phyloP scores from a whole-genome alignment of 2,888 invertebrate genomes.

The Volucella inflata region DNA sequence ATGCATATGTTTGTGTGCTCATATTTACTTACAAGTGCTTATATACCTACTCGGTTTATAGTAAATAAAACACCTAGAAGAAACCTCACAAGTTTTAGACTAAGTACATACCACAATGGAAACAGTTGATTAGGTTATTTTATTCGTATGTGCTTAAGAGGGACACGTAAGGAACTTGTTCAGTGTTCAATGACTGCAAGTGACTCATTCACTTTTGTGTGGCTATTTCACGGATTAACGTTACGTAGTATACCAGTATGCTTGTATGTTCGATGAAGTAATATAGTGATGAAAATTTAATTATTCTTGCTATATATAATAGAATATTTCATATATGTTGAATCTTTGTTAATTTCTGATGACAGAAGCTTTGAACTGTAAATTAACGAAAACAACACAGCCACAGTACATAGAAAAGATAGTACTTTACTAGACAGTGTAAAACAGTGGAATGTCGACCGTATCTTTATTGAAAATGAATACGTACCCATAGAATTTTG shows the following conservation, averaged over 20 bases:
- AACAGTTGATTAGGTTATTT: neutral
- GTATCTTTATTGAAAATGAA: no score
- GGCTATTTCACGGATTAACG: neutral
- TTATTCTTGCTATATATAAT: no score
- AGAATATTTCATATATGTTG: no score
- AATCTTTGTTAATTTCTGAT: no score
- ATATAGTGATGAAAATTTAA: constrained; percentile 48
- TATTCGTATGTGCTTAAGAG: neutral
- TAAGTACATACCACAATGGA: neutral
- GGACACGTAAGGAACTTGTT: neutral
- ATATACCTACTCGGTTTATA: neutral
- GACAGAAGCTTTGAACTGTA: no score
- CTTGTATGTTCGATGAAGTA: constrained; percentile 15
- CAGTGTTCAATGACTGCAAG: constrained; percentile 22
- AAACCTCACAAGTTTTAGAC: constrained; percentile 49
- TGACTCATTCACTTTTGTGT: constrained; percentile 49
- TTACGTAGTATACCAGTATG: neutral
- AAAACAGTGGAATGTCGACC: no score
- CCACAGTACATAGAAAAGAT: no score
- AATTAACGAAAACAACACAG: no score
- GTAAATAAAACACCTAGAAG: neutral
- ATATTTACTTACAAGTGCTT: no score
- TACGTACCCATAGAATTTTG: no score
- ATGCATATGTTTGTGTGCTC: no score
- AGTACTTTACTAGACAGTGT: no score